A percentile compares a stretch with the other conserved stretches of the same genome.
Conservation (phyloP, 2,888 invertebrate species). For the Caenorhabditis doughertyi region DNA sequence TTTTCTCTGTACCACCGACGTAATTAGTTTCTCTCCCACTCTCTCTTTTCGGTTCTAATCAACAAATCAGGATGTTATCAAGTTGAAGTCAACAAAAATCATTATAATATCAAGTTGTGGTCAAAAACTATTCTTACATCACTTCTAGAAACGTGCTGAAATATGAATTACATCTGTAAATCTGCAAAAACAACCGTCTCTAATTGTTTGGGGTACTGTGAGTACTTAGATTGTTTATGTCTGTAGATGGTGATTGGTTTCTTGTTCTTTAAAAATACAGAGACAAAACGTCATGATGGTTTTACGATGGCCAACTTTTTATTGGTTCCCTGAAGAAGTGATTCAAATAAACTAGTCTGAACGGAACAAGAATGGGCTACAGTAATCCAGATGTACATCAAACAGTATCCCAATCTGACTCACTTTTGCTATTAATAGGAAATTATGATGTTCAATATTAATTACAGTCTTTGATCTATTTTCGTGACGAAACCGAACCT, state of each 20-base stretch:
- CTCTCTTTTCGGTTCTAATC: background rate
- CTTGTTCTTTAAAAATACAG: constrained; percentile 30
- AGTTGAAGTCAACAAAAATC: constrained; percentile 3
- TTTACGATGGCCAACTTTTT: background rate
- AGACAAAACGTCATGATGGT: constrained; percentile 2
- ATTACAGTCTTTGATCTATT: constrained; percentile 13
- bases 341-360: background rate
- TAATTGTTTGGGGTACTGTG: constrained; percentile 30
- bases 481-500: constrained; percentile 1
- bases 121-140: constrained; percentile 30
- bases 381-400: too few species aligned
- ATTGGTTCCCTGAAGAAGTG: background rate
- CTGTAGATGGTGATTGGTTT: constrained; percentile 26
- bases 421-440: too few species aligned
- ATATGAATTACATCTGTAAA: background rate
- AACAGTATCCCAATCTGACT: too few species aligned
- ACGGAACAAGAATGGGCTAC: background rate
- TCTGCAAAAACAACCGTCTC: constrained; percentile 27
- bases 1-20: background rate
- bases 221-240: constrained; percentile 18
- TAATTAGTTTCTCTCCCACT: constrained; percentile 14
- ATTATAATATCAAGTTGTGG: constrained; percentile 1
- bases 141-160: constrained; percentile 24
- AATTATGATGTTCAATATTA: background rate
- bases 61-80: constrained; percentile 23